phyloP scores from a whole-genome alignment of 2,113 vertebrate species.

The Garra rufa region DNA sequence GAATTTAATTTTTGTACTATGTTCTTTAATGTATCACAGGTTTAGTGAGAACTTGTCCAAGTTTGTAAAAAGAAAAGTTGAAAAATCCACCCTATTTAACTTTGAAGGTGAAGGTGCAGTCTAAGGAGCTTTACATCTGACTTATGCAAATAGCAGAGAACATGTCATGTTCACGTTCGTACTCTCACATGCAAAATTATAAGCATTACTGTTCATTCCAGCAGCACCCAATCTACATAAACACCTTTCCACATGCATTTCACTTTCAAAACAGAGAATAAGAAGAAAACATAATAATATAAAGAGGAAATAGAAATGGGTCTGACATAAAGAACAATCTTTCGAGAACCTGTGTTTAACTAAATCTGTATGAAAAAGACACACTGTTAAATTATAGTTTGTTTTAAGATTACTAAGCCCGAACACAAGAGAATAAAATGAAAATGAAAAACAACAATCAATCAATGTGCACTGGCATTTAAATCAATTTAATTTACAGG shows the following conservation, averaged over 20 bases:
- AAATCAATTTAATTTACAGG: not conserved
- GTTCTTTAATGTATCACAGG: not conserved
- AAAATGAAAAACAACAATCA: conserved; percentile 10
- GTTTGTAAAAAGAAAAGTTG: too few species aligned
- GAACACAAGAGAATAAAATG: not conserved
- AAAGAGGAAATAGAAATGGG: conserved; percentile 38
- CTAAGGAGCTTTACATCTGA: not conserved
- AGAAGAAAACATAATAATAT: conserved; percentile 34
- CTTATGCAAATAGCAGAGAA: not conserved
- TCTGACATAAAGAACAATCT: conserved; percentile 29
- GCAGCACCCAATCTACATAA: conserved; percentile 42
- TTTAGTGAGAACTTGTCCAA: not conserved
- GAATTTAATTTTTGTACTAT: not conserved
- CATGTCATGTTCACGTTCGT: not conserved
- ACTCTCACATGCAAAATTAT: not conserved
- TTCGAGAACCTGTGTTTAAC: not conserved
- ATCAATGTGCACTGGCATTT: not conserved
- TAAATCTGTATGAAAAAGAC: not conserved
- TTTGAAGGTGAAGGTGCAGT: not conserved
- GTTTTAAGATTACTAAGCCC: not conserved
- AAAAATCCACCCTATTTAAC: not conserved
- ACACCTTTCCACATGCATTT: conserved; percentile 16
- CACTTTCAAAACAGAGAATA: conserved; percentile 30
- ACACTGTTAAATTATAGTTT: not conserved
- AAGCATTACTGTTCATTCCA: conserved; percentile 37